Percentiles rank a stretch among this genome's conserved stretches.
Conservation (phyloP, 64 coral and sea anemone species). For the Montipora capricornis region DNA sequence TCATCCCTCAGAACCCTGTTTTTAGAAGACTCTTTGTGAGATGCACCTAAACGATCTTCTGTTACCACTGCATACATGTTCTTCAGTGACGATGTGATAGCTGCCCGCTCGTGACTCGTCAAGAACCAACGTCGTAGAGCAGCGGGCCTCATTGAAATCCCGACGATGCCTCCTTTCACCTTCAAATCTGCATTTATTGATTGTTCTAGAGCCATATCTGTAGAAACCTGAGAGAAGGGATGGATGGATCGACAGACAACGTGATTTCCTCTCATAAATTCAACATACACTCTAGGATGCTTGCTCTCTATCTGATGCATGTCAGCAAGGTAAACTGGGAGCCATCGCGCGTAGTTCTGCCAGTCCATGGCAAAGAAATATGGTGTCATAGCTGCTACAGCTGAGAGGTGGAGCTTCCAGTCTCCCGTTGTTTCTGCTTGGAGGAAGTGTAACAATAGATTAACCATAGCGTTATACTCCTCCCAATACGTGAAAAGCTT, state of each 20-base stretch:
- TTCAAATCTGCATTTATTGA: no score
- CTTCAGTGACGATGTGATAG: no score
- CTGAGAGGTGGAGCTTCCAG: constrained; percentile 38
- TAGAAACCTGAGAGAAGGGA: no score
- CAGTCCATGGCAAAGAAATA: constrained; percentile 53
- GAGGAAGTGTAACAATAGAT: constrained; percentile 36
- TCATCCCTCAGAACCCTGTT: constrained; percentile 67
- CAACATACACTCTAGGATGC: no score
- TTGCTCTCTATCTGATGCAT: not conserved
- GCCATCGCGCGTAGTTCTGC: constrained; percentile 46
- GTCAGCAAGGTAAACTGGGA: constrained; percentile 32
- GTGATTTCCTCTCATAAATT: not conserved
- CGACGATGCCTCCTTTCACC: no score
- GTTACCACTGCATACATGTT: constrained; percentile 31
- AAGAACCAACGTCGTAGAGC: no score
- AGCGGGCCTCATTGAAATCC: no score
- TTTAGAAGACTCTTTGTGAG: constrained; percentile 30
- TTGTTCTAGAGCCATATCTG: no score
- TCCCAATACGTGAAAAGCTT: not conserved
- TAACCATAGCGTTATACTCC: constrained; percentile 23
- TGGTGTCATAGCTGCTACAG: constrained; percentile 34
- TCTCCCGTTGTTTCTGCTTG: constrained; percentile 45
- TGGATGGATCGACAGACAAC: not conserved
- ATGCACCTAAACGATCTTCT: not conserved
- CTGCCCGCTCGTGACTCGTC: no score